phyloP scores from a whole-genome alignment of 1,140 invertebrate genomes.

The Asobara japonica region DNA sequence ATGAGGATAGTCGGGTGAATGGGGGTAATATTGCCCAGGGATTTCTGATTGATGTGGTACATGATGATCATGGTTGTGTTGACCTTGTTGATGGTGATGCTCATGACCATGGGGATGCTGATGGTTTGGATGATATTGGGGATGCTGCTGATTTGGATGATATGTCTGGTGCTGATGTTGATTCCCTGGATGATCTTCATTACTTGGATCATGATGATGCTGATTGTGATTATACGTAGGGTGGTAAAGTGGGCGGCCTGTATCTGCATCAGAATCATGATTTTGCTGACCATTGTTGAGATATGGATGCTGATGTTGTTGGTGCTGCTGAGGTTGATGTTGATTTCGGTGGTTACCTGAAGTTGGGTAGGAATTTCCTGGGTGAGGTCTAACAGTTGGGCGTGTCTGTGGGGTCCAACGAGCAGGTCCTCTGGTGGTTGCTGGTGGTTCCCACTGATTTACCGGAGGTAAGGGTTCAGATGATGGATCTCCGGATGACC shows the following conservation, averaged over 20 bases:
- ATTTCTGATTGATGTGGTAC: too few species aligned
- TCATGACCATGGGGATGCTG: too few species aligned
- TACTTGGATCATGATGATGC: neutral
- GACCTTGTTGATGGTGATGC: neutral
- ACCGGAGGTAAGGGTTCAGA: too few species aligned
- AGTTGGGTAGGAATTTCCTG: neutral
- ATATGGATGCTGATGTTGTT: constrained; percentile 34
- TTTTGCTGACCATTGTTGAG: constrained; percentile 27
- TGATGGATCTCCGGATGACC: neutral
- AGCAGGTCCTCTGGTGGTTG: neutral
- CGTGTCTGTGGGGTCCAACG: neutral
- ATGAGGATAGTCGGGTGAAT: too few species aligned
- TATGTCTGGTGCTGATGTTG: neutral
- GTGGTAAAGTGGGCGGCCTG: neutral
- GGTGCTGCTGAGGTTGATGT: neutral
- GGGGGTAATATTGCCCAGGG: too few species aligned
- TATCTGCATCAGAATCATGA: constrained; percentile 29
- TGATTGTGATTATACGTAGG: neutral
- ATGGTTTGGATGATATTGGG: too few species aligned
- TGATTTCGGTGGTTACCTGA: neutral
- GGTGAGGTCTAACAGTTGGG: neutral
- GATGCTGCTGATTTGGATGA: neutral
- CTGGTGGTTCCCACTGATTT: neutral
- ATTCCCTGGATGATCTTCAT: neutral
- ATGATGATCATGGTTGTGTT: neutral